Conservation (phyloP, 2,797 vertebrate genomes). For the Danio albolineatus region DNA sequence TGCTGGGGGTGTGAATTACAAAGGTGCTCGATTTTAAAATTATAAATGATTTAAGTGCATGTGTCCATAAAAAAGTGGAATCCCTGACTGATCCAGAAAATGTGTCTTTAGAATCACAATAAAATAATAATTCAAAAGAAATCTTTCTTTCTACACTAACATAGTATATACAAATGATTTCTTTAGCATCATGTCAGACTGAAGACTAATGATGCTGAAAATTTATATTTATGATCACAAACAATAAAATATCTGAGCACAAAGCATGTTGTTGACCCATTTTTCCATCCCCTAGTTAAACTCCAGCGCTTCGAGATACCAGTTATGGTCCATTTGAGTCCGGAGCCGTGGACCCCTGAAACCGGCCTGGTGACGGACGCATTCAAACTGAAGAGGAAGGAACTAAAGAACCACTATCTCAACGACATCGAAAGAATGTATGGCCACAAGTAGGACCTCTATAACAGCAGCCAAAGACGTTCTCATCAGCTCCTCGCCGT, state of each 20-base stretch:
- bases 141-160: too few species aligned
- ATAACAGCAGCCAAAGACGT: slow-evolving; percentile 15
- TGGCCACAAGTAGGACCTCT: slow-evolving; percentile 86
- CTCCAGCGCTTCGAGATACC: slow-evolving; percentile 97
- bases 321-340: slow-evolving; percentile 91
- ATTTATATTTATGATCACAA: neutral
- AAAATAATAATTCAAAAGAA: too few species aligned
- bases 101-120: too few species aligned
- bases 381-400: slow-evolving; percentile 98
- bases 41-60: too few species aligned
- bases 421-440: slow-evolving; percentile 98
- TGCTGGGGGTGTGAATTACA: too few species aligned
- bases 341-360: slow-evolving; percentile 98
- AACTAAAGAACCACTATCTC: slow-evolving; percentile 97
- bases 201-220: neutral
- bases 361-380: slow-evolving; percentile 97
- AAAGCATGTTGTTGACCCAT: neutral
- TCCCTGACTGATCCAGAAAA: too few species aligned
- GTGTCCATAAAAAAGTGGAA: too few species aligned
- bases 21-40: too few species aligned
- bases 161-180: neutral
- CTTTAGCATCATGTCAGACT: neutral
- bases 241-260: neutral
- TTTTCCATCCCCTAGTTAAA: slow-evolving; percentile 81
- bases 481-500: slow-evolving; percentile 20